These are phyloP conservation scores for Germaria angustata DNA, from an alignment of 2,888 invertebrate genomes.

Conservation along the genomic window DNA sequence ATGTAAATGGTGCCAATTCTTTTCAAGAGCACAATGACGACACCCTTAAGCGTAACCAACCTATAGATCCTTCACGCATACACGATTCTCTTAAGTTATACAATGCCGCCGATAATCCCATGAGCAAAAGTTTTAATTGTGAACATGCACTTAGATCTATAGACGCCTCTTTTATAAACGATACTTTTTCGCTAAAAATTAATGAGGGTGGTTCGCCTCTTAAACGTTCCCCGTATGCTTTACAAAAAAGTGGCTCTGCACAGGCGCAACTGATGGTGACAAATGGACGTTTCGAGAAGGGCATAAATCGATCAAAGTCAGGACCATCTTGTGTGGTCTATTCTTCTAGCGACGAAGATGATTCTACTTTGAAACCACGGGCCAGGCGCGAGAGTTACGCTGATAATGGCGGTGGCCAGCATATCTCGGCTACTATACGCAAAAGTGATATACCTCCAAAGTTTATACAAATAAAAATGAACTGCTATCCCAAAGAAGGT, in stretches of 20 bases:
- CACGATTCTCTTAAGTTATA: constrained; percentile 80
- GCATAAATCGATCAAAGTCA: constrained; percentile 80
- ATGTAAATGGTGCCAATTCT: constrained; percentile 79
- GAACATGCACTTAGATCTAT: constrained; percentile 78
- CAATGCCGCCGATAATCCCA: constrained; percentile 76
- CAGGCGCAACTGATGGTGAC: constrained; percentile 67
- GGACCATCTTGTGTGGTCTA: constrained; percentile 79
- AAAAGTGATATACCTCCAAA: constrained; percentile 77
- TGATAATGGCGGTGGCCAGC: constrained; percentile 9
- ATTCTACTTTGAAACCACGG: constrained; percentile 74
- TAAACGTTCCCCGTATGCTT: constrained; percentile 76
- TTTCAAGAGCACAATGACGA: constrained; percentile 78
- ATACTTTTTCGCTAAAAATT: constrained; percentile 75
- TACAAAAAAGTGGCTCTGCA: constrained; percentile 79
- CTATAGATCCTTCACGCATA: constrained; percentile 81
- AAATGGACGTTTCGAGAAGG: constrained; percentile 76
- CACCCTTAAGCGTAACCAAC: constrained; percentile 80
- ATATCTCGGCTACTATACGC: constrained; percentile 76
- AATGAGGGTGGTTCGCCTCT: constrained; percentile 71
- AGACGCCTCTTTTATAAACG: constrained; percentile 77
- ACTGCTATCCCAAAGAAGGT: constrained; percentile 78
- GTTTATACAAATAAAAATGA: constrained; percentile 79
- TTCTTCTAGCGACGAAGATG: constrained; percentile 76
- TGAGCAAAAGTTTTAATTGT: constrained; percentile 80
- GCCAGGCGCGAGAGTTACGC: neutral